Conservation (phyloP, 1,140 invertebrate genomes). For the Drosophila carrolli region DNA sequence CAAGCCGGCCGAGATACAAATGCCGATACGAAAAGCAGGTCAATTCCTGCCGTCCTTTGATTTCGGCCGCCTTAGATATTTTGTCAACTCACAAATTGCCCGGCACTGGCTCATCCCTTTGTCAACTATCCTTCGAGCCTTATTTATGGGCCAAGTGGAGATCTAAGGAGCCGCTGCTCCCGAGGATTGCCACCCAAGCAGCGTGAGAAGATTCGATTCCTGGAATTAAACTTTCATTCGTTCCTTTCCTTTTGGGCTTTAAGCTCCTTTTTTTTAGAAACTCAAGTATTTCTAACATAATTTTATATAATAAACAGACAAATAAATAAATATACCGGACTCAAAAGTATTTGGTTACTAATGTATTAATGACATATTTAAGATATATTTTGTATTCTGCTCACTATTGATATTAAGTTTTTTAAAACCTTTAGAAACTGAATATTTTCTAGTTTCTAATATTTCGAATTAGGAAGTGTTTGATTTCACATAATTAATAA, state of each 20-base stretch:
- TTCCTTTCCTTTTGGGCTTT: not conserved
- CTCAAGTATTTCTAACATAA: no score
- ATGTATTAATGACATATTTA: no score
- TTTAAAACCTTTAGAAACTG: no score
- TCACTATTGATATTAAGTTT: no score
- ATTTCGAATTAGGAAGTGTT: no score
- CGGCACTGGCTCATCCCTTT: slow-evolving; percentile 54
- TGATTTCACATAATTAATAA: no score
- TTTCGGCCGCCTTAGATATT: slow-evolving; percentile 54
- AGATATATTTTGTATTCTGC: no score
- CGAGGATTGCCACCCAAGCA: slow-evolving; percentile 62
- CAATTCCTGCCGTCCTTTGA: slow-evolving; percentile 39
- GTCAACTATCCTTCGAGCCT: slow-evolving; percentile 51
- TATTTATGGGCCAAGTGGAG: slow-evolving; percentile 57
- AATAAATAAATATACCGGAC: no score
- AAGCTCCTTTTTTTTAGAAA: not conserved
- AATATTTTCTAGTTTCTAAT: no score
- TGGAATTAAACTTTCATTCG: slow-evolving; percentile 36
- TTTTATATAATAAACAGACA: no score
- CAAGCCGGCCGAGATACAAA: slow-evolving; percentile 29
- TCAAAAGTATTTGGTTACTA: no score
- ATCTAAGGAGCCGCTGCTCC: slow-evolving; percentile 45
- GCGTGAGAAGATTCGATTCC: slow-evolving; percentile 70
- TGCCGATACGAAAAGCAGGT: slow-evolving; percentile 34
- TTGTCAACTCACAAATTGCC: slow-evolving; percentile 84